Evolutionary conservation across 1,140 invertebrate genomes (phyloP).

Genomic region (Mercenaria mercenaria): DNA sequence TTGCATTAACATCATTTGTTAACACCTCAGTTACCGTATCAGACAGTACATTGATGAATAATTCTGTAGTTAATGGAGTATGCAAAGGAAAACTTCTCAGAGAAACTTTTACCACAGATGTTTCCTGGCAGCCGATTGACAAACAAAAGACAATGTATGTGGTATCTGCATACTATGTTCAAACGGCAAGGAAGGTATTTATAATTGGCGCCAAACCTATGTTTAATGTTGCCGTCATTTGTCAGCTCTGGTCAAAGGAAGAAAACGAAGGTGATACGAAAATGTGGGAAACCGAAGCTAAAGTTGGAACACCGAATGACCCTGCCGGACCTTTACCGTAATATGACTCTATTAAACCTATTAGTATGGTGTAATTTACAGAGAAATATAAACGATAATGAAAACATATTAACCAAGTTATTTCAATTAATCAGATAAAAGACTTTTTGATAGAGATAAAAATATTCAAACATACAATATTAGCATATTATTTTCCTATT

Average conservation of each 20-base stretch:
- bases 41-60: too few relatives aligned
- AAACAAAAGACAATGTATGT: neutral
- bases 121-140: neutral
- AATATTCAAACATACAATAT: too few relatives aligned
- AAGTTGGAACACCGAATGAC: neutral
- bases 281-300: neutral
- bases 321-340: neutral
- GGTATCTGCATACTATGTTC: neutral
- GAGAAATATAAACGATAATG: too few relatives aligned
- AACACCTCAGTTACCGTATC: too few relatives aligned
- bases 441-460: too few relatives aligned
- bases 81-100: too few relatives aligned
- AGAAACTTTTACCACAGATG: neutral
- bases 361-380: too few relatives aligned
- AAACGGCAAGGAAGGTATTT: neutral
- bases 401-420: neutral
- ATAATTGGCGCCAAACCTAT: neutral
- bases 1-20: too few relatives aligned
- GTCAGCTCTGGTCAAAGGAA: neutral
- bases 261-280: neutral
- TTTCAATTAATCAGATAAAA: too few relatives aligned
- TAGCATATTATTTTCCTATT: too few relatives aligned
- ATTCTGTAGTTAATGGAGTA: too few relatives aligned
- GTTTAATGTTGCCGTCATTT: neutral
- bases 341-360: neutral